These are phyloP conservation scores for Pollachius pollachius DNA, from an alignment of 2,113 vertebrate species.

Conservation along the genomic window DNA sequence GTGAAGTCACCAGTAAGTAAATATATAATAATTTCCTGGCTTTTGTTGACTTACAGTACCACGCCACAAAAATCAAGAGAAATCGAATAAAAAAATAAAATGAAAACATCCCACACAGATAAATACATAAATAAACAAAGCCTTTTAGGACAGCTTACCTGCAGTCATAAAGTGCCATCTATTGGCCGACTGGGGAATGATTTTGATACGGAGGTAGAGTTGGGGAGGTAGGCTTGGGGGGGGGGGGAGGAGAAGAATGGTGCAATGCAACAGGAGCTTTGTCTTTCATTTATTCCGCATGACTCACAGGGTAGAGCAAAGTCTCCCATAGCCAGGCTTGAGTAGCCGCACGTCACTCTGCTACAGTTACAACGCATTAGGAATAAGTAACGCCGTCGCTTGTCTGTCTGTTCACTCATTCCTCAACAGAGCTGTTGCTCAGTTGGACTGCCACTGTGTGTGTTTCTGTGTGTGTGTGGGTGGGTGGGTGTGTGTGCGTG, in stretches of 20 bases:
- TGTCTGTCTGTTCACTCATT: too few species aligned
- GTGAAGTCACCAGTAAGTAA: conserved; percentile 18
- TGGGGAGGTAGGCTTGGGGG: too few species aligned
- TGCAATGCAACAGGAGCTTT: conserved; percentile 57
- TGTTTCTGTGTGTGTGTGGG: too few species aligned
- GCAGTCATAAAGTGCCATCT: conserved; percentile 77
- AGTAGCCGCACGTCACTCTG: background rate
- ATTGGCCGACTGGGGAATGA: conserved; percentile 58
- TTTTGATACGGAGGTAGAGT: background rate
- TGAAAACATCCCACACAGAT: background rate
- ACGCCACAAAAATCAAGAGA: conserved; percentile 24
- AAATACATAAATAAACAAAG: background rate
- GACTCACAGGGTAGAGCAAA: background rate
- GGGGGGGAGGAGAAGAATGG: conserved; percentile 25
- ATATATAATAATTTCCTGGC: conserved; percentile 34
- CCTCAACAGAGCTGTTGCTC: too few species aligned
- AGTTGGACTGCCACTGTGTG: too few species aligned
- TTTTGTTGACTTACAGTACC: conserved; percentile 39
- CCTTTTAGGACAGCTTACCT: conserved; percentile 21
- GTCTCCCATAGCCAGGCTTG: too few species aligned
- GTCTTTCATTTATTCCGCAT: conserved; percentile 28
- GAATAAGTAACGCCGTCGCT: too few species aligned
- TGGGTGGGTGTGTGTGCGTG: too few species aligned
- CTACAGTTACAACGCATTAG: background rate
- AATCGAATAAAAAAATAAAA: conserved; percentile 18